Percentiles rank a stretch among this genome's conserved stretches.
Evolutionary conservation across 2,888 invertebrate genomes (phyloP).

Genomic region (Epirrhoe alternata): DNA sequence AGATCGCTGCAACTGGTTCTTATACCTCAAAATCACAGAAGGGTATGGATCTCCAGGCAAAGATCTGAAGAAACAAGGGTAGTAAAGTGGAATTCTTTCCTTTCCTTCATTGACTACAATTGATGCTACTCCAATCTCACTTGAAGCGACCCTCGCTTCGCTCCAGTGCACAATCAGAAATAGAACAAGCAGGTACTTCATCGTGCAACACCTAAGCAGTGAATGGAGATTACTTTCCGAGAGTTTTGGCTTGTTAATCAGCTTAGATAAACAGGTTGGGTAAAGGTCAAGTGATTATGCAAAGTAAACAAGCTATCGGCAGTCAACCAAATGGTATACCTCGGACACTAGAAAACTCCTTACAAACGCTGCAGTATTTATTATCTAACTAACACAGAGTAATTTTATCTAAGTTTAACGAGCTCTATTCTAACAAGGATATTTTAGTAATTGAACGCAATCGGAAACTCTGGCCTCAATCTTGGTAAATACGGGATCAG

Average conservation of each 20-base stretch:
- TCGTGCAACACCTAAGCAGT: conserved; percentile 48
- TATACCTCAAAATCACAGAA: conserved; percentile 59
- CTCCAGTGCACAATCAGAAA: conserved; percentile 50
- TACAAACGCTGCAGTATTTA: too few species aligned
- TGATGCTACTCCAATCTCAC: conserved; percentile 47
- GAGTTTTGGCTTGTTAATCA: conserved; percentile 38
- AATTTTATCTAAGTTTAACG: too few species aligned
- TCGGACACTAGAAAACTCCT: neutral
- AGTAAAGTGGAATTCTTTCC: conserved; percentile 47
- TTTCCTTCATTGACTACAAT: conserved; percentile 42
- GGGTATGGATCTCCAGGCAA: conserved; percentile 58
- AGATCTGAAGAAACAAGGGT: conserved; percentile 54
- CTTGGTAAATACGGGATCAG: neutral
- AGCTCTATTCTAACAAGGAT: too few species aligned
- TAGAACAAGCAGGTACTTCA: conserved; percentile 54
- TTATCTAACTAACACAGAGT: too few species aligned
- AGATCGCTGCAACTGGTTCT: conserved; percentile 49
- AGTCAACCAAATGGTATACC: neutral
- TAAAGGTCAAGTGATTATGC: conserved; percentile 49
- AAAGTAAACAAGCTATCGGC: conserved; percentile 47
- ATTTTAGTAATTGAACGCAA: too few species aligned
- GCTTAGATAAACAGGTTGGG: conserved; percentile 51
- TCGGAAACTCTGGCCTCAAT: too few species aligned
- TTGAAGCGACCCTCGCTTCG: conserved; percentile 53
- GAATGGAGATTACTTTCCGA: conserved; percentile 43